A percentile compares a stretch with the other conserved stretches of the same genome.
These are phyloP conservation scores for Luperina nickerlii DNA, from an alignment of 2,888 invertebrate genomes.

Conservation along the genomic window DNA sequence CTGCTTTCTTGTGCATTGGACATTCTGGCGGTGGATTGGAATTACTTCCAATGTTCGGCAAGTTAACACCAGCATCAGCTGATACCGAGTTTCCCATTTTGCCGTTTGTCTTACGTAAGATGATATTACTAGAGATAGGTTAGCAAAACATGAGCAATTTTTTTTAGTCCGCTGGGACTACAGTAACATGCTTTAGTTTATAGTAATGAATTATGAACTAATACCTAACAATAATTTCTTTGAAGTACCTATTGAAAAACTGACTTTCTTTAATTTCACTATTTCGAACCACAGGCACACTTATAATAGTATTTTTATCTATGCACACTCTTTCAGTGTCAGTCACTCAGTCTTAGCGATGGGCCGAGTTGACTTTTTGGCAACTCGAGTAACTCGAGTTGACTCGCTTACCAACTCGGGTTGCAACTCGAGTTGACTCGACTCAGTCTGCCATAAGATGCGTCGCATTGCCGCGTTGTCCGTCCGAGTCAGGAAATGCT, in stretches of 20 bases:
- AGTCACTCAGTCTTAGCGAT: too few relatives aligned
- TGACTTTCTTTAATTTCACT: not conserved
- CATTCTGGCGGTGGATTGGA: constrained; percentile 93
- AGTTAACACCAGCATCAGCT: constrained; percentile 77
- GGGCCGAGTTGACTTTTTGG: too few relatives aligned
- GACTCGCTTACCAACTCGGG: too few relatives aligned
- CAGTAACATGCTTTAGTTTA: not conserved
- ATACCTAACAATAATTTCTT: not conserved
- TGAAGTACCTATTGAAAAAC: not conserved
- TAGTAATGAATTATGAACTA: not conserved
- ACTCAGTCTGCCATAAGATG: too few relatives aligned
- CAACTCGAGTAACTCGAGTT: too few relatives aligned
- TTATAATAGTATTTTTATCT: too few relatives aligned
- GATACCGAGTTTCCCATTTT: constrained; percentile 87
- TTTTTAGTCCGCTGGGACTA: not conserved
- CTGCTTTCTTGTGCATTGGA: constrained; percentile 94
- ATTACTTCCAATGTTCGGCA: constrained; percentile 68
- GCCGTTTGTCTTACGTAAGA: constrained; percentile 84
- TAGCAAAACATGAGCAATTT: constrained; percentile 61
- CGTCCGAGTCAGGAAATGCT: too few relatives aligned
- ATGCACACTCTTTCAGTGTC: too few relatives aligned
- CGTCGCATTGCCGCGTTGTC: too few relatives aligned
- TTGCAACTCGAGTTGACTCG: too few relatives aligned
- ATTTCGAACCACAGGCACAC: not conserved
- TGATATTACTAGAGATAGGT: constrained; percentile 68